Percentiles rank a stretch among this genome's conserved stretches.
Evolutionary conservation across 1,140 invertebrate species (phyloP).

Genomic region (Cephus cinctus): DNA sequence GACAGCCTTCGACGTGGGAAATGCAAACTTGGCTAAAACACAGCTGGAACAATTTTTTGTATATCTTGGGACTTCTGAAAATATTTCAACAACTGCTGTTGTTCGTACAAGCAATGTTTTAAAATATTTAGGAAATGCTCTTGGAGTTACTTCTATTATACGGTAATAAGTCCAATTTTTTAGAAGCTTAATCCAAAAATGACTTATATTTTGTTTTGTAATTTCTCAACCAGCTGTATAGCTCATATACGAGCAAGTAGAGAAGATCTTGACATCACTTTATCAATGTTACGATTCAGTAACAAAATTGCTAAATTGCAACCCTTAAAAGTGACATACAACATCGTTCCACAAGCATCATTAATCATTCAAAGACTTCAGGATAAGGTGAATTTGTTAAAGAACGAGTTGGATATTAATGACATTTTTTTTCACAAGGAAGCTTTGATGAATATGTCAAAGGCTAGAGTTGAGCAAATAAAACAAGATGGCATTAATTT

Average conservation of each 20-base stretch:
- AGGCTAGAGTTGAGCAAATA: slow-evolving; percentile 19
- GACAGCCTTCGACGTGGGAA: slow-evolving; percentile 14
- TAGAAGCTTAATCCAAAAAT: neutral
- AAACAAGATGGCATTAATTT: slow-evolving; percentile 14
- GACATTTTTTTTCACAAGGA: slow-evolving; percentile 25
- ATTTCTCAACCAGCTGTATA: slow-evolving; percentile 16
- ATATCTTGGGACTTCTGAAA: slow-evolving; percentile 1
- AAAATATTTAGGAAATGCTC: slow-evolving; percentile 17
- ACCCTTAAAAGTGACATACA: slow-evolving; percentile 6
- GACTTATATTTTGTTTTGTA: neutral
- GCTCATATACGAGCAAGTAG: slow-evolving; percentile 21
- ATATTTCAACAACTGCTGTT: neutral
- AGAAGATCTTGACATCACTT: slow-evolving; percentile 21
- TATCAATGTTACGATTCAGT: slow-evolving; percentile 23
- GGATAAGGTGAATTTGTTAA: slow-evolving; percentile 16
- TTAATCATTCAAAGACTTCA: slow-evolving; percentile 8
- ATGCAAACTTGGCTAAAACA: slow-evolving; percentile 23
- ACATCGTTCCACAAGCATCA: slow-evolving; percentile 8
- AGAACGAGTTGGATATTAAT: slow-evolving; percentile 22
- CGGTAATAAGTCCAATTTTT: slow-evolving; percentile 17
- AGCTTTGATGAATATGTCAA: slow-evolving; percentile 20
- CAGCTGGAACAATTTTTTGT: slow-evolving; percentile 24
- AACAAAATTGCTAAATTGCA: slow-evolving; percentile 14
- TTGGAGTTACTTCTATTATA: slow-evolving; percentile 17
- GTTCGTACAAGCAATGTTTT: slow-evolving; percentile 18